phyloP scores from a whole-genome alignment of 2,113 vertebrate species.

The Xiphorhynchus elegans region DNA sequence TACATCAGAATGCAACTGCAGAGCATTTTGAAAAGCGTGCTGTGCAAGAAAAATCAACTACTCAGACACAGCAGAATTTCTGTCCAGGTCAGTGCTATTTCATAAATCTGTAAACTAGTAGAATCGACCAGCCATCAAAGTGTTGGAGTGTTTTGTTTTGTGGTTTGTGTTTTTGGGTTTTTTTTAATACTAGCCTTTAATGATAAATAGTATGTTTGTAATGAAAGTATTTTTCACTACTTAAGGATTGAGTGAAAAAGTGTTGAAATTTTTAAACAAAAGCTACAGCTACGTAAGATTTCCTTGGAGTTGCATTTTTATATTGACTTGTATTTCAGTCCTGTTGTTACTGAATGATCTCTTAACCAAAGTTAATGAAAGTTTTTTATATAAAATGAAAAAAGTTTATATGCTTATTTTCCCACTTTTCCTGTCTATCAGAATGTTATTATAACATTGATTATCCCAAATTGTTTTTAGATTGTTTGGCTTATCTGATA shows the following conservation, averaged over 20 bases:
- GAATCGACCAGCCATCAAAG: background rate
- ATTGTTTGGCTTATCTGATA: background rate
- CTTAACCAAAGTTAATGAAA: background rate
- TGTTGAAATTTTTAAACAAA: background rate
- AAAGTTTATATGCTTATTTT: background rate
- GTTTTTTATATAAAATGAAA: background rate
- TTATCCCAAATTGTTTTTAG: background rate
- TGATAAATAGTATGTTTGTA: background rate
- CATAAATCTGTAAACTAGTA: background rate
- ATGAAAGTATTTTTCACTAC: background rate
- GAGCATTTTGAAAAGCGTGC: conserved; percentile 45
- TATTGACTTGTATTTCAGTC: background rate
- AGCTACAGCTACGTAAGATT: background rate
- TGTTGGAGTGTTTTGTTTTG: background rate
- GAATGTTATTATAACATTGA: background rate
- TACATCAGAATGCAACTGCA: conserved; percentile 3
- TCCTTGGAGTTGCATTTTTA: background rate
- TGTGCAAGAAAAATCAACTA: conserved; percentile 30
- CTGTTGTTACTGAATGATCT: background rate
- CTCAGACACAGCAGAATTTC: conserved; percentile 10
- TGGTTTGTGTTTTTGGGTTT: background rate
- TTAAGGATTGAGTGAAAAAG: background rate
- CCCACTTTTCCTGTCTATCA: background rate
- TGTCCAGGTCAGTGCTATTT: conserved; percentile 76
- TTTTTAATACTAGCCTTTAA: background rate